A percentile compares a stretch with the other conserved stretches of the same genome.
These are phyloP conservation scores for Scomber scombrus DNA, from an alignment of 2,113 vertebrate species.

Conservation along the genomic window DNA sequence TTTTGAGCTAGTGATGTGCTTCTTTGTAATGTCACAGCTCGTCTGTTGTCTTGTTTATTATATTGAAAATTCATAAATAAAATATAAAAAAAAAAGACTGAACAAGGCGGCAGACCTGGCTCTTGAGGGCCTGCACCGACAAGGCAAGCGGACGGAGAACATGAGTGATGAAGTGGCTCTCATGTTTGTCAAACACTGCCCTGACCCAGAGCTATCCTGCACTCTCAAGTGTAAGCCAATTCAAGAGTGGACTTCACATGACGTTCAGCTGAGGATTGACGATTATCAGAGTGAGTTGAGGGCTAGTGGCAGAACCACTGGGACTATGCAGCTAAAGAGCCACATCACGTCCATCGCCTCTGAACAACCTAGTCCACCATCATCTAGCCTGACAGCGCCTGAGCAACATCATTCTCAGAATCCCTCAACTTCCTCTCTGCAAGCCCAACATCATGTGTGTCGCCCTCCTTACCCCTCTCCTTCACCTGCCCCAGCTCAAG, in stretches of 20 bases:
- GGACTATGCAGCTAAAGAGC: not conserved
- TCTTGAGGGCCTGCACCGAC: not conserved
- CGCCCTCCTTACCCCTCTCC: not conserved
- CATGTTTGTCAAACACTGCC: slow-evolving; percentile 24
- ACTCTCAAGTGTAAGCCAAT: slow-evolving; percentile 17
- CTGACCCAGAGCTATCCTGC: slow-evolving; percentile 7
- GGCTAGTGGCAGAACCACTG: not conserved
- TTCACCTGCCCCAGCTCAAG: not conserved
- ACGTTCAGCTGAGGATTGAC: slow-evolving; percentile 24
- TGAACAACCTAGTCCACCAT: too few species aligned
- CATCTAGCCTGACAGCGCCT: accelerated
- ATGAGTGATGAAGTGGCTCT: slow-evolving; percentile 24
- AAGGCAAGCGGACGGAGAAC: not conserved
- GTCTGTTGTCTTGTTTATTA: too few species aligned
- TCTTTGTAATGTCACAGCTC: too few species aligned
- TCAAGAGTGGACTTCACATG: slow-evolving; percentile 12
- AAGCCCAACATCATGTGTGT: not conserved
- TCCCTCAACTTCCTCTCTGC: not conserved
- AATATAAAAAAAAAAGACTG: slow-evolving; percentile 4
- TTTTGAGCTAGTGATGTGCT: too few species aligned
- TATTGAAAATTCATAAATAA: too few species aligned
- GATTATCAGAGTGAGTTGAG: slow-evolving; percentile 35
- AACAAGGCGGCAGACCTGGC: slow-evolving; percentile 10
- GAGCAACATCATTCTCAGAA: not conserved
- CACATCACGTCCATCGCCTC: not conserved